Evolutionary conservation across 1,140 invertebrate genomes (phyloP).

Genomic region (Scaptomyza graminum): DNA sequence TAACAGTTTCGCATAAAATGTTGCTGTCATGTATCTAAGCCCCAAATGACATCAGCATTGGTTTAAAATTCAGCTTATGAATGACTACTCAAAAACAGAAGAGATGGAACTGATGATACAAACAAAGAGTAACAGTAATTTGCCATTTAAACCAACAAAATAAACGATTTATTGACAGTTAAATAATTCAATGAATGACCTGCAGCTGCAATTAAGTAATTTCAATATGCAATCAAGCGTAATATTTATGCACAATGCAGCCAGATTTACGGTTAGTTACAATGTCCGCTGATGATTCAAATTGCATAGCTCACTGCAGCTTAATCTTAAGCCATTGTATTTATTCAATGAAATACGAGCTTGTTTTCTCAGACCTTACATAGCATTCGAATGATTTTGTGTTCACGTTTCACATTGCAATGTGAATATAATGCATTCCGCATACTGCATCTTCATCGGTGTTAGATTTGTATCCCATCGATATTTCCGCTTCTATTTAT

Average conservation of each 20-base stretch:
- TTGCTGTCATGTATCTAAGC: constrained; percentile 65
- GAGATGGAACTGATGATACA: constrained; percentile 21
- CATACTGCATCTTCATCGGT: too few relatives aligned
- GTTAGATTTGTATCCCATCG: constrained; percentile 6
- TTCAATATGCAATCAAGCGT: constrained; percentile 21
- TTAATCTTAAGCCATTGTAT: constrained; percentile 26
- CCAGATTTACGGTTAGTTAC: constrained; percentile 9
- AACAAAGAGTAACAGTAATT: constrained; percentile 5
- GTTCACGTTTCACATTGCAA: too few relatives aligned
- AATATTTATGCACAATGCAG: constrained; percentile 1
- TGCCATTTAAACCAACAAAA: not conserved
- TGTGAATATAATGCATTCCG: not conserved
- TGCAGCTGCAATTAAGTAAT: constrained; percentile 11
- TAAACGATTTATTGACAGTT: constrained; percentile 9
- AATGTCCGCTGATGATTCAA: constrained; percentile 40
- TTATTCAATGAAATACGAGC: constrained; percentile 9
- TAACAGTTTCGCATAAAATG: constrained; percentile 46
- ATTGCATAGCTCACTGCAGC: constrained; percentile 61
- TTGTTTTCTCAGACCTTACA: not conserved
- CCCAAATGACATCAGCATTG: constrained; percentile 64
- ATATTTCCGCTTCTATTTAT: constrained; percentile 31
- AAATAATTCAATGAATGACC: constrained; percentile 16
- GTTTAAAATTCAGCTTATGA: constrained; percentile 28
- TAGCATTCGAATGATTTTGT: too few relatives aligned
- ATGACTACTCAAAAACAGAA: constrained; percentile 8